Conservation (phyloP, 2,888 invertebrate genomes). For the Saturnia japonica region DNA sequence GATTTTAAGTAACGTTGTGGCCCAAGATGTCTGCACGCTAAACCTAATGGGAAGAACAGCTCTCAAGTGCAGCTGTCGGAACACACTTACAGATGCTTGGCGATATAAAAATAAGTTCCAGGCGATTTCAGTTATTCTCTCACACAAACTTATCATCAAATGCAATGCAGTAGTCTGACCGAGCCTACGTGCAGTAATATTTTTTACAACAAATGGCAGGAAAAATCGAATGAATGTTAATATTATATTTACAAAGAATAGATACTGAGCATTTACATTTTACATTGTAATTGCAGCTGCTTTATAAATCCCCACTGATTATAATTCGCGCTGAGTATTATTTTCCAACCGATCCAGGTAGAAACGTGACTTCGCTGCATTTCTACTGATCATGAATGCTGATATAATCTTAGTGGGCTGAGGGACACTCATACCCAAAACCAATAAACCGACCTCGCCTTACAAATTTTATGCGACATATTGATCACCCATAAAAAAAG, state of each 20-base stretch:
- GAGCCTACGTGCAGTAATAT: not conserved
- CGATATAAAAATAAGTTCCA: too few species aligned
- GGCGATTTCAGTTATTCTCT: not conserved
- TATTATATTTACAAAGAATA: not conserved
- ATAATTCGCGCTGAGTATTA: not conserved
- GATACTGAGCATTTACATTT: not conserved
- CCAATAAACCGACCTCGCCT: not conserved
- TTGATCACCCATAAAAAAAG: constrained; percentile 6
- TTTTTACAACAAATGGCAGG: not conserved
- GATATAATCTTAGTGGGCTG: constrained; percentile 53
- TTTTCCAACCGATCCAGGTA: constrained; percentile 10
- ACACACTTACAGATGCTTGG: too few species aligned
- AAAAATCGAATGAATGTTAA: too few species aligned
- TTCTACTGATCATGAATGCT: constrained; percentile 56
- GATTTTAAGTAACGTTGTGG: too few species aligned
- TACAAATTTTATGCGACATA: constrained; percentile 17
- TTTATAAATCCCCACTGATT: not conserved
- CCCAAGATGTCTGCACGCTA: too few species aligned
- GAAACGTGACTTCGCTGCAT: constrained; percentile 32
- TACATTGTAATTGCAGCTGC: not conserved
- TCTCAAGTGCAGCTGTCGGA: too few species aligned
- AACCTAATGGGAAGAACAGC: too few species aligned
- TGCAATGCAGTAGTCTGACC: not conserved
- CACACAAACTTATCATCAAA: not conserved
- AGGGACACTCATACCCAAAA: constrained; percentile 56